Base-by-base conservation (phyloP, 2,113 vertebrate species). In the Myodes glareolus region DNA sequence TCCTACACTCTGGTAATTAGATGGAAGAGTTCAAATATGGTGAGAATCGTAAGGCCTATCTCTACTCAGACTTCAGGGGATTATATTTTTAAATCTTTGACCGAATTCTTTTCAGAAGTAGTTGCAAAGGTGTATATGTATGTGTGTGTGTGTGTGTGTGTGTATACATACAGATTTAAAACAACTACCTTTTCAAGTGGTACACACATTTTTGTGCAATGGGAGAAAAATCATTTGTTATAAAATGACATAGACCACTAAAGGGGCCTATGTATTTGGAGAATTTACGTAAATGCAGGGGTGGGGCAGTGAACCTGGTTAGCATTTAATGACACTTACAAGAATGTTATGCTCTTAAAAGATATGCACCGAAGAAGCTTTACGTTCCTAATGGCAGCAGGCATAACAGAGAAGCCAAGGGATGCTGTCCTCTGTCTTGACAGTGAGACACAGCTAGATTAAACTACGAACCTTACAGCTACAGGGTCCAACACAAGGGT, bases 401-500 rank as follows among this genome's bases (percentile, higher is more conserved):
- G 50, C 7, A 86, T 11, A 31, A 27, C 39, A 36, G 16, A 85
- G 17, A 68, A 88, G 65, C 8, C 31, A 94, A 55, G 61, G 89
- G 65, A 5, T n/a, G 94, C 25, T 21, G 73, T 19, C 0, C 85
- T 50, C 10, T 88, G 12, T 42, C 6, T 88, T 67, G 73, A 0
- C 21, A 45, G 33, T 52, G 68, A 1, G 36, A 36, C 50, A 61
- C 39, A 73, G 39, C 39, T 4, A 0, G 0, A 58, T 55, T 29
- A 92, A 52, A 91, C 33, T 92, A 75, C 6, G 9, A 98, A 99
- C 99, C 99, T 99, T 99, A 98, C 99, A 99, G 96, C 96, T 95
- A 90, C 99, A 99, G 63, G 98, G 98, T 39, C 98, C 98, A 85
- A 99, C 1, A 17, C 99, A 99, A 80, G 99, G 99, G 91, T 99